Conservation (phyloP, 2,797 vertebrate species). For the Coregonus sp. region DNA sequence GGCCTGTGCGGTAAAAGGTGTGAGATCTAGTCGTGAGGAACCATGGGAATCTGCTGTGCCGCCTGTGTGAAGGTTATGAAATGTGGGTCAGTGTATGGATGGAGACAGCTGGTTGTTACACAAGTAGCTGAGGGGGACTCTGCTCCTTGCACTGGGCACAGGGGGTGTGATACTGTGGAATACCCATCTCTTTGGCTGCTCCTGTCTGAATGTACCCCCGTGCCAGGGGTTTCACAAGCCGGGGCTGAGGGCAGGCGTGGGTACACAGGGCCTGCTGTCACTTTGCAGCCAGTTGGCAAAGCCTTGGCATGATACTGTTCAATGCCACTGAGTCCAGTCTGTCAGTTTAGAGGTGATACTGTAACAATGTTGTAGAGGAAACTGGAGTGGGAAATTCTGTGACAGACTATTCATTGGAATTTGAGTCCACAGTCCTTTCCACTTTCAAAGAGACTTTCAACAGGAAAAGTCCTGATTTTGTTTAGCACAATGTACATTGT, state of each 20-base stretch:
- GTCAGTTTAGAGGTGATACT: constrained; percentile 61
- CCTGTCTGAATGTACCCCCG: constrained; percentile 63
- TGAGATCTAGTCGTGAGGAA: constrained; percentile 42
- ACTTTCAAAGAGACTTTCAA: constrained; percentile 21
- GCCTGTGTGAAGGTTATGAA: constrained; percentile 68
- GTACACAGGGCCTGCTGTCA: constrained; percentile 68
- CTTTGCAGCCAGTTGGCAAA: constrained; percentile 77
- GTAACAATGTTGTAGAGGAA: constrained; percentile 53
- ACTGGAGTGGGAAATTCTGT: constrained; percentile 45
- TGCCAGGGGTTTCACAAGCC: constrained; percentile 68
- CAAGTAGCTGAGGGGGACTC: constrained; percentile 68
- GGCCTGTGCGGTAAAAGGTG: constrained; percentile 55
- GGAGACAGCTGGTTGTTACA: constrained; percentile 78
- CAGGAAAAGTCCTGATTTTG: constrained; percentile 1
- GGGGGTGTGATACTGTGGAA: constrained; percentile 73
- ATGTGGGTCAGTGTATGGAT: constrained; percentile 78
- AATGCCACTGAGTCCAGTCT: constrained; percentile 49
- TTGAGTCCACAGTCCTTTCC: constrained; percentile 40
- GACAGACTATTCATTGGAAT: constrained; percentile 41
- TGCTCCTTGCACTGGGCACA: constrained; percentile 65
- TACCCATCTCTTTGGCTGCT: constrained; percentile 72
- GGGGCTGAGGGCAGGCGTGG: constrained; percentile 62
- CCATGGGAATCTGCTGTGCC: constrained; percentile 53
- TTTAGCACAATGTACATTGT: background rate
- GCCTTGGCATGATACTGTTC: constrained; percentile 67